These are phyloP conservation scores for Operophtera brumata DNA, from an alignment of 2,888 invertebrate species.

Conservation along the genomic window DNA sequence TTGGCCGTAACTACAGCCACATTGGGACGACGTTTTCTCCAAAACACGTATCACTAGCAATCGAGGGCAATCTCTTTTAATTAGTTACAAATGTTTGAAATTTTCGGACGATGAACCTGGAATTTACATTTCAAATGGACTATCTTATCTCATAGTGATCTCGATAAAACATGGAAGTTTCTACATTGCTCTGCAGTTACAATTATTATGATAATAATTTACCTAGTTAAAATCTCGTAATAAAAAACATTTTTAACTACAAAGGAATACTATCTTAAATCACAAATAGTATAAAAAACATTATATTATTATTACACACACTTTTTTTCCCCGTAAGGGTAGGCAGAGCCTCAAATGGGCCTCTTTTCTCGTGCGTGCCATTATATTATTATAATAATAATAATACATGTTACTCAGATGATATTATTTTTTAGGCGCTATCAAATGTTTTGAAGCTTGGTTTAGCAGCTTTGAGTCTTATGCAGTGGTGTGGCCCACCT, in stretches of 20 bases:
- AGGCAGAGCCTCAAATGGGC: no score
- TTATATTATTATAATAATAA: no score
- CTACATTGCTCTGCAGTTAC: not conserved
- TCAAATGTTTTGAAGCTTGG: not conserved
- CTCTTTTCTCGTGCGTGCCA: no score
- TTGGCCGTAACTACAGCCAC: conserved; percentile 66
- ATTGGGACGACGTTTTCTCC: conserved; percentile 56
- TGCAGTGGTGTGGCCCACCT: no score
- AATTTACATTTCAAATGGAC: conserved; percentile 15
- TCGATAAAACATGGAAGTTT: conserved; percentile 1
- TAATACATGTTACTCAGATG: no score
- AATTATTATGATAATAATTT: conserved; percentile 14
- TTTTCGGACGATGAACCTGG: conserved; percentile 29
- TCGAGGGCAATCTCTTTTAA: conserved; percentile 47
- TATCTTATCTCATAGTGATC: conserved; percentile 17
- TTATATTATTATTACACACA: no score
- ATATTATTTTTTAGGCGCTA: not conserved
- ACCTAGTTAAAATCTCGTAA: no score
- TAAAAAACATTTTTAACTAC: no score
- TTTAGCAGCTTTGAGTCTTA: no score
- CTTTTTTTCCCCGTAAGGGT: no score
- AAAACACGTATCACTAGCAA: conserved; percentile 54
- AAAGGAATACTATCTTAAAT: no score
- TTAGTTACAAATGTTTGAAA: conserved; percentile 42
- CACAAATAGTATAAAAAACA: no score